Percentiles rank a stretch among this genome's conserved stretches.
These are phyloP conservation scores for Phyllopteryx taeniolatus DNA, from an alignment of 2,113 vertebrate species.

Conservation along the genomic window DNA sequence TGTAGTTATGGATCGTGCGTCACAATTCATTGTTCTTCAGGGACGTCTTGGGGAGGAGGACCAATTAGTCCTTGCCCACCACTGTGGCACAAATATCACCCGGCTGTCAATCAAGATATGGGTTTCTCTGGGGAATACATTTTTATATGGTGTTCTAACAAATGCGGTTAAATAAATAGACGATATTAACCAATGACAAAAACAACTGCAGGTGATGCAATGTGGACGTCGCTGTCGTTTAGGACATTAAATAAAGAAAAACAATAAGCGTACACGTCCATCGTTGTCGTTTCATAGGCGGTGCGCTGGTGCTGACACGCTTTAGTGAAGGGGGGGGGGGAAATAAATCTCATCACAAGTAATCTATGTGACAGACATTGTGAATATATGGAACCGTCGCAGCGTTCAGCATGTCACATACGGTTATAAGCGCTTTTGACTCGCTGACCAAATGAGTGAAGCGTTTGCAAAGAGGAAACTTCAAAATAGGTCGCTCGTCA, in stretches of 20 bases:
- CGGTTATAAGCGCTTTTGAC: not conserved
- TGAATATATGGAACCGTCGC: not conserved
- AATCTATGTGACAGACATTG: not conserved
- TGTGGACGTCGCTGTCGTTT: not conserved
- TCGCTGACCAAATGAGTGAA: not conserved
- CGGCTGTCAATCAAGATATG: slow-evolving; percentile 1
- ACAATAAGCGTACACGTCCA: not conserved
- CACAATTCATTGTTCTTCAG: not conserved
- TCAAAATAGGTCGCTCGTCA: not conserved
- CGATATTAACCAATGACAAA: not conserved
- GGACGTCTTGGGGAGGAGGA: not conserved
- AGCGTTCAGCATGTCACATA: not conserved
- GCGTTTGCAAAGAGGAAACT: not conserved
- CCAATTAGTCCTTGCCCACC: not conserved
- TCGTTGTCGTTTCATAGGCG: not conserved
- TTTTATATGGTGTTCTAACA: not conserved
- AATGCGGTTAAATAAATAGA: not conserved
- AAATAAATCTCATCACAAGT: not conserved
- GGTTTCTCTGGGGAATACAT: not conserved
- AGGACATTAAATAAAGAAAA: not conserved
- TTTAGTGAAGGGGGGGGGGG: not conserved
- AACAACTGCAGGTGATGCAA: not conserved
- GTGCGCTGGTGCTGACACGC: not conserved
- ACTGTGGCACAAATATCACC: slow-evolving; percentile 1
- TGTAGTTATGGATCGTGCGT: not conserved